These are phyloP conservation scores for Heteropelma amictum DNA, from an alignment of 2,888 invertebrate genomes.

Conservation along the genomic window DNA sequence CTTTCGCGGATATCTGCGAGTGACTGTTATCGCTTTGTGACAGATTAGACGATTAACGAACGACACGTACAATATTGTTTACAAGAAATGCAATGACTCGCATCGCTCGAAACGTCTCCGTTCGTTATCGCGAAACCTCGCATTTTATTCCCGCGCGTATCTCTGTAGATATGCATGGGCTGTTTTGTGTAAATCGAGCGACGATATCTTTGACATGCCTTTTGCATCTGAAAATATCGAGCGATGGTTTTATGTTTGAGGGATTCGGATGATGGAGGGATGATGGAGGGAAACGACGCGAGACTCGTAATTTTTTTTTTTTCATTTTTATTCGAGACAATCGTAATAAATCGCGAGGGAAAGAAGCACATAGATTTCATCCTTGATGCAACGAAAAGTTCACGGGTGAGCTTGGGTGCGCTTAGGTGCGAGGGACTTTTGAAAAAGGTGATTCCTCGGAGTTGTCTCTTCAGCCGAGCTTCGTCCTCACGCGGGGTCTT, in stretches of 20 bases:
- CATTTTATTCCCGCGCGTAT: neutral
- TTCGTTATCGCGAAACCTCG: conserved; percentile 23
- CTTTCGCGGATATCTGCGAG: neutral
- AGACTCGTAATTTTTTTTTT: neutral
- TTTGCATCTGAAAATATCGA: neutral
- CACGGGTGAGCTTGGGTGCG: too few relatives aligned
- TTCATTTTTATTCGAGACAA: neutral
- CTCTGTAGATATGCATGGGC: neutral
- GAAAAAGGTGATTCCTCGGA: neutral
- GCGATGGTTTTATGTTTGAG: neutral
- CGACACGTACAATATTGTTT: neutral
- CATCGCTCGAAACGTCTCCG: too few relatives aligned
- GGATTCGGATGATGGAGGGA: neutral
- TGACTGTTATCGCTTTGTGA: conserved; percentile 9
- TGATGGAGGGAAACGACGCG: neutral
- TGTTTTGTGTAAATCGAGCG: neutral
- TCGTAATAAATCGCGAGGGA: neutral
- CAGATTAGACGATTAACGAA: conserved; percentile 11
- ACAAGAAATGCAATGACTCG: too few relatives aligned
- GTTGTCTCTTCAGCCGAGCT: neutral
- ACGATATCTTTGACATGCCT: neutral
- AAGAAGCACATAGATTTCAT: neutral
- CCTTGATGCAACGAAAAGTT: neutral
- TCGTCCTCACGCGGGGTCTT: neutral
- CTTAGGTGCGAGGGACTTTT: neutral